Conservation (phyloP, 2,113 vertebrate species). For the Marmota flaviventris region DNA sequence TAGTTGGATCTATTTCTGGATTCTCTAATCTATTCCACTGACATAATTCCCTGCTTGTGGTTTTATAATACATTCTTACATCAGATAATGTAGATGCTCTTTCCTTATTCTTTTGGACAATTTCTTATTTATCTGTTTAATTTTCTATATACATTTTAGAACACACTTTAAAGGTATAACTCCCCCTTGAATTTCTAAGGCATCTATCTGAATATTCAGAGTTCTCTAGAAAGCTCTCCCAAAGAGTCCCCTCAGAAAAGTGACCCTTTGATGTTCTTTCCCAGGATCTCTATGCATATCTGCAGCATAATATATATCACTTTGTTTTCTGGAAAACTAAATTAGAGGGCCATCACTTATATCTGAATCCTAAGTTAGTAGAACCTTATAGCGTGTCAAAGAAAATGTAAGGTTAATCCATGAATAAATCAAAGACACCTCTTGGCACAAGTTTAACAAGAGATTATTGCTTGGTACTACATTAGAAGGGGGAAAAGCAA, state of each 20-base stretch:
- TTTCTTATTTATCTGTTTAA: background rate
- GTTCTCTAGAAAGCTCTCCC: background rate
- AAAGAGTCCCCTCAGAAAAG: background rate
- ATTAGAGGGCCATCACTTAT: background rate
- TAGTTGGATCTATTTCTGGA: background rate
- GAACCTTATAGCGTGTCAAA: background rate
- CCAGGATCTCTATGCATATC: background rate
- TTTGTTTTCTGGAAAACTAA: slow-evolving; percentile 30
- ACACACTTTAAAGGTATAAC: slow-evolving; percentile 26
- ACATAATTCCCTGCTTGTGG: background rate
- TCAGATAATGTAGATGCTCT: background rate
- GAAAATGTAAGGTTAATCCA: background rate
- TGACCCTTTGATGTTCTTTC: background rate
- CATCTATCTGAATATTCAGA: background rate
- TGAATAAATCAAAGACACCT: slow-evolving; percentile 3
- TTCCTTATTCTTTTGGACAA: background rate
- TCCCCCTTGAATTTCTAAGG: background rate
- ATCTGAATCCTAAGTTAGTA: background rate
- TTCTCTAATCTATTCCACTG: background rate
- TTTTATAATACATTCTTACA: background rate
- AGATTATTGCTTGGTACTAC: background rate
- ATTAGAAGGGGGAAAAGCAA: slow-evolving; percentile 20
- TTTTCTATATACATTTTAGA: slow-evolving; percentile 10
- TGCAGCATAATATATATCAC: background rate
- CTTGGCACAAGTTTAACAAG: background rate